phyloP scores from a whole-genome alignment of 1,140 invertebrate genomes.

The Oedothorax gibbosus region DNA sequence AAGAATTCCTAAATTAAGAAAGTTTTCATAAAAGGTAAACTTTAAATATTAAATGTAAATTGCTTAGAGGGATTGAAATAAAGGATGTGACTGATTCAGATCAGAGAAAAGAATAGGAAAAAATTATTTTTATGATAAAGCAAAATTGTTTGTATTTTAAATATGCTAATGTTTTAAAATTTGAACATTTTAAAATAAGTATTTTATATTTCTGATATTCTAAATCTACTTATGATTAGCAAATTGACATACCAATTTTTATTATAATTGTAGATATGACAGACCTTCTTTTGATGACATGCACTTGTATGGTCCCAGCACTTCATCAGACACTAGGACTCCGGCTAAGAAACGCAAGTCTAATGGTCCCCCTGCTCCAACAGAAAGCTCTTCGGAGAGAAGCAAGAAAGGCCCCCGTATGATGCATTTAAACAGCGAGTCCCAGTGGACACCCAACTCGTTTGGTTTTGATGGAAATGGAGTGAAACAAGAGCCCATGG shows the following conservation, averaged over 20 bases:
- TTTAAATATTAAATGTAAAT: no score
- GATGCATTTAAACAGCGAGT: slow-evolving; percentile 40
- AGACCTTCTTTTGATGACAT: slow-evolving; percentile 51
- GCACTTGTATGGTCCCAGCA: slow-evolving; percentile 28
- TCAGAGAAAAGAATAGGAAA: no score
- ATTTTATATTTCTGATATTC: no score
- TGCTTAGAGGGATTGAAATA: no score
- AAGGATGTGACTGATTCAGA: no score
- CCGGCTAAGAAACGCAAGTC: slow-evolving; percentile 42
- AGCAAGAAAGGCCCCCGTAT: slow-evolving; percentile 36
- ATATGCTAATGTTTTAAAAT: no score
- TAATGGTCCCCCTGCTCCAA: slow-evolving; percentile 4
- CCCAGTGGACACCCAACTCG: slow-evolving; percentile 49
- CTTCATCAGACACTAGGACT: slow-evolving; percentile 10
- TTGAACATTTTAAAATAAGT: no score
- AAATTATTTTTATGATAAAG: no score
- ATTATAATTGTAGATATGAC: slow-evolving; percentile 29
- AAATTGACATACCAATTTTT: background rate
- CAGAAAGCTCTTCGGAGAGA: background rate
- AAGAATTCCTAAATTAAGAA: no score
- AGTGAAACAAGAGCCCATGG: slow-evolving; percentile 40
- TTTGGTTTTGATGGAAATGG: slow-evolving; percentile 29
- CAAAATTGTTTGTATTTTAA: no score
- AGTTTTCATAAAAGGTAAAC: no score
- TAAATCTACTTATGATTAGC: no score